phyloP scores from a whole-genome alignment of 2,797 vertebrate species.

The Mus caroli region DNA sequence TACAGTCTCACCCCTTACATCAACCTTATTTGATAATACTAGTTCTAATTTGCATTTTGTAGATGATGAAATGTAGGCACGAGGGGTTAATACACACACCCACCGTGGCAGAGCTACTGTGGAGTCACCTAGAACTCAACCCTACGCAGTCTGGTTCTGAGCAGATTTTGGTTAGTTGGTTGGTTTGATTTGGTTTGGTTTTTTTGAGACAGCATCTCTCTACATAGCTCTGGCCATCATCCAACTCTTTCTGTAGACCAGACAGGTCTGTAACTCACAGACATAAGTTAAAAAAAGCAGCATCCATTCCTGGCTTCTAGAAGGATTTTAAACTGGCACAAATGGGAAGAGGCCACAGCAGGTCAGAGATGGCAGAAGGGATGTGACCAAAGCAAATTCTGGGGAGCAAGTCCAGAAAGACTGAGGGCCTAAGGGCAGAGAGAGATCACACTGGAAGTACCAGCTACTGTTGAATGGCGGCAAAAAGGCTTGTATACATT shows the following conservation, averaged over 20 bases:
- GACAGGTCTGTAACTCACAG: neutral
- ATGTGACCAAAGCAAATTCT: neutral
- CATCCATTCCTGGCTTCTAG: neutral
- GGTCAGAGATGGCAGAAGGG: neutral
- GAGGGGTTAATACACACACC: neutral
- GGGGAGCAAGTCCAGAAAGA: neutral
- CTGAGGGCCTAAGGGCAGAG: neutral
- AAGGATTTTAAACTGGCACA: slow-evolving; percentile 13
- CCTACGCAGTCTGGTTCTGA: neutral
- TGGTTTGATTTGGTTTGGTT: neutral
- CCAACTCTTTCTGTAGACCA: neutral
- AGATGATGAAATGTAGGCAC: neutral
- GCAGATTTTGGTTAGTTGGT: neutral
- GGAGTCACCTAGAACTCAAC: neutral
- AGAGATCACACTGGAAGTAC: neutral
- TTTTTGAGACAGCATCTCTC: neutral
- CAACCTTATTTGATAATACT: neutral
- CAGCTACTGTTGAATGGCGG: neutral
- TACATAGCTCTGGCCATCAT: neutral
- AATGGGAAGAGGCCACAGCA: too few relatives aligned
- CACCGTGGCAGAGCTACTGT: neutral
- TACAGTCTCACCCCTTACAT: neutral
- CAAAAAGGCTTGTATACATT: neutral
- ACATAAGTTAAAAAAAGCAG: too few relatives aligned
- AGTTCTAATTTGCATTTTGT: neutral